Percentiles rank a stretch among this genome's conserved stretches.
Conservation (phyloP, 1,140 invertebrate genomes). For the Drosophila virilis region DNA sequence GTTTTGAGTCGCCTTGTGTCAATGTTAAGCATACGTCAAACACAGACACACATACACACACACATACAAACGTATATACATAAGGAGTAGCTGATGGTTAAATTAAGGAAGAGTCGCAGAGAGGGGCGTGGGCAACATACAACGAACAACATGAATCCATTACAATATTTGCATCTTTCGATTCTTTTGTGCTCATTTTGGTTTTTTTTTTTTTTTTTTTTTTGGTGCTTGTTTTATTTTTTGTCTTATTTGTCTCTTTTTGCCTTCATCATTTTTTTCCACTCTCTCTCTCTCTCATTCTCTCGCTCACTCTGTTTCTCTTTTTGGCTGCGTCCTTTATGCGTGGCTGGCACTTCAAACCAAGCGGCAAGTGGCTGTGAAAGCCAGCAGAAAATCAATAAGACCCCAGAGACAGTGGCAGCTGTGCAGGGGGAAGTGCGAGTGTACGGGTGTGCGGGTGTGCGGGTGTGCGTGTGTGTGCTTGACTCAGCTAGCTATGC, state of each 20-base stretch:
- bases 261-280: slow-evolving; percentile 4
- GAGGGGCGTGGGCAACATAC: background rate
- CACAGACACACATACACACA: too few relatives aligned
- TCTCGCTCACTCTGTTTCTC: background rate
- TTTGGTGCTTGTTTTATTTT: slow-evolving; percentile 4
- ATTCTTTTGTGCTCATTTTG: slow-evolving; percentile 47
- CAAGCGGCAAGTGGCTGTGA: slow-evolving; percentile 62
- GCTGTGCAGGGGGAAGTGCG: slow-evolving; percentile 16
- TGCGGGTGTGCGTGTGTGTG: background rate
- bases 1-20: slow-evolving; percentile 6
- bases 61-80: too few relatives aligned
- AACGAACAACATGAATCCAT: slow-evolving; percentile 61
- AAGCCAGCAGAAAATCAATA: slow-evolving; percentile 74
- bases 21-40: slow-evolving; percentile 16
- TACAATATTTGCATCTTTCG: slow-evolving; percentile 65
- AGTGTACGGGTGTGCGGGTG: background rate
- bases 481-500: background rate
- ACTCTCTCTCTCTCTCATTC: background rate
- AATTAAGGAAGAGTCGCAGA: background rate
- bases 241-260: slow-evolving; percentile 9
- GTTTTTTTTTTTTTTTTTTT: background rate
- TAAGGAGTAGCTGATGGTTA: slow-evolving; percentile 9
- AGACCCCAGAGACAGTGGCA: slow-evolving; percentile 61
- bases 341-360: slow-evolving; percentile 49
- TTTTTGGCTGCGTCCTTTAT: slow-evolving; percentile 39